Evolutionary conservation across 2,113 vertebrate genomes (phyloP).

Genomic region (cat (Felis catus)): F.catus_Fca126_mat1.0 CM031418.1:42905001-42905500

Average conservation of each 20-base stretch:
- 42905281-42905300: neutral
- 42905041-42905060: neutral
- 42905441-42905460: neutral
- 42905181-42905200: neutral
- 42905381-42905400: neutral
- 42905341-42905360: neutral
- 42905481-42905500: neutral
- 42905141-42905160: neutral
- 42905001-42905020: slow-evolving; percentile 71
- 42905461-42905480: neutral
- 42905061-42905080: neutral
- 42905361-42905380: neutral
- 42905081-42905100: neutral
- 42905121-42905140: neutral
- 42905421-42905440: neutral
- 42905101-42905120: neutral
- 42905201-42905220: neutral
- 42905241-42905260: neutral
- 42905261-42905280: neutral
- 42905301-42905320: neutral
- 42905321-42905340: neutral
- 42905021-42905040: neutral
- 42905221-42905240: neutral
- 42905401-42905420: neutral
- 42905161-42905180: neutral